Base-by-base conservation (phyloP, 92 coral and sea anemone genomes). In the Phenganax stokvisi region DNA sequence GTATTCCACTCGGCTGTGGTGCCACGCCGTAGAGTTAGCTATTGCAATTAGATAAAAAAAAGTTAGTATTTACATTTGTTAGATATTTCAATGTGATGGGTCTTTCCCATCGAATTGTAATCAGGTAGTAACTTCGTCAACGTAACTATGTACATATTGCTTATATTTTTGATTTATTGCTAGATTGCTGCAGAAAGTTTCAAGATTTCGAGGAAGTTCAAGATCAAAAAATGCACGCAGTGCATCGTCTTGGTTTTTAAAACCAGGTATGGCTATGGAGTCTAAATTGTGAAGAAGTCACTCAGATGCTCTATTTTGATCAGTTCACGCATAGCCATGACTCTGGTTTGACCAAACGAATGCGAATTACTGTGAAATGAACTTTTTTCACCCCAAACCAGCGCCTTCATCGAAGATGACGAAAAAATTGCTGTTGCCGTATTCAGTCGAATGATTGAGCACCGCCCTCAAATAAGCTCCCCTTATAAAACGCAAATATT, bases 231-330 rank as follows among this genome's bases (percentile, higher is more conserved):
- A 96, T 54, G 93, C 91, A 37, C 84, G 84, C 59, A 87, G 89
- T 47, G 97, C 98, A 12, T 97, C 96, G 3, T 86, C 97, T 16
- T 93, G 98, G 98, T 93, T 93, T 81, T 86, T 89, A n/a, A 87
- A 86, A 58, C 98, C 98, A 85, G 97, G 97, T 92, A 78, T 44
- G 74, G 47, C 17, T 60, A 60, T 28, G n/a, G 44, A 29, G n/a
- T 8, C n/a, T 80, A 66, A 30, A 28, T 53, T 31, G 11, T 25
- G 29, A 8, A 25, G 29, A 80, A 20, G 4, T 16, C 10, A 12
- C 20, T 16, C 74, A 20, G 51, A 44, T 5, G 8, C 54, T 68
- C 51, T 12, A 12, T 6, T 68, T 9, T 51, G 12, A 15, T 68
- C 30, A 12, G 13, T 59, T 59, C 6, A 12, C 5, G 47, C 47